Evolutionary conservation across 2,797 vertebrate genomes (phyloP), one percentile per base, ranked within the genome.

Genomic region (Coccyzus lansbergi): DNA sequence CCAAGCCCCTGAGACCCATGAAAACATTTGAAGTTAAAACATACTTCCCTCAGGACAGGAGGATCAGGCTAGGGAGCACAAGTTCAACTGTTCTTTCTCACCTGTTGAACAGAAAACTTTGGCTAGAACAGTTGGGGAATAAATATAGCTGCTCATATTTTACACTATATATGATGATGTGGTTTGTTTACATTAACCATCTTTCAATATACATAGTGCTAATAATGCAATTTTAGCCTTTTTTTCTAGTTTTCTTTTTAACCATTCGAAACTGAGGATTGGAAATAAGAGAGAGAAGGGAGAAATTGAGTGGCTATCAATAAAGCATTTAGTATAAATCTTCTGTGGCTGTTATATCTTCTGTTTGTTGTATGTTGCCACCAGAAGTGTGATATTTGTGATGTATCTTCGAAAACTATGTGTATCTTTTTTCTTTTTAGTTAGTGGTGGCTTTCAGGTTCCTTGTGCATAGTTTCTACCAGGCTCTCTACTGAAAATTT

Each of bases 91-190:
- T 14, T 34, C 21, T n/a, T 59, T 63, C 10, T 63, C 21, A 24
- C 8, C 19, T 82, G 34, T 42, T 79, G 38, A 60, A 3, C 34
- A 58, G 42, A 31, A 8, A 52, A 5, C 52, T 86, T 75, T 36
- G 86, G 17, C 46, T 68, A 11, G 9, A 25, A 26, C 20, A 51
- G 10, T 8, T 55, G 42, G 59, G 24, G 65, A 10, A n/a, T 51
- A 53, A 69, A 31, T 62, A 21, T 14, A 59, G 28, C 40, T 72
- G 48, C 25, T 42, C 21, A 33, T 55, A 13, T 46, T 53, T 84
- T 59, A 49, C 19, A 10, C n/a, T 38, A 2, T 7, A 20, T 1
- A 0, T n/a, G 28, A 49, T 44, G 6, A 0, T 29, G 9, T 29
- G 10, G 12, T 81, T 69, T 42, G 29, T 78, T 83, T 60, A 6